A percentile compares a stretch with the other conserved stretches of the same genome.
Evolutionary conservation across 2,113 vertebrate species (phyloP).

Genomic region (Hyaena hyaena): DNA sequence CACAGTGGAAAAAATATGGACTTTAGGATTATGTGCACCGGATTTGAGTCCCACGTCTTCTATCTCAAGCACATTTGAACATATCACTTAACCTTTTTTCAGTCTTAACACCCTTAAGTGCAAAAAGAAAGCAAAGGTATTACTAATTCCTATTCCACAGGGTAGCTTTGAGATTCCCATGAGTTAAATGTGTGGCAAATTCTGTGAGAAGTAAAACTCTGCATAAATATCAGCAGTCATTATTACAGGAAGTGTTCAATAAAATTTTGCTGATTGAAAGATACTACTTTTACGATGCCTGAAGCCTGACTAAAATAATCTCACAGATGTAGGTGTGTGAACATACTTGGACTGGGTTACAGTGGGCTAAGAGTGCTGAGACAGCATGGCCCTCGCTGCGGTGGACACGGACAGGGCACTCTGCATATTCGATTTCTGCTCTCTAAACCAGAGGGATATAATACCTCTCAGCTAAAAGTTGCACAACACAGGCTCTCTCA

Average conservation of each 20-base stretch:
- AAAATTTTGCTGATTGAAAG: background rate
- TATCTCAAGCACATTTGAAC: background rate
- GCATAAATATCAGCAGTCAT: background rate
- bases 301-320: background rate
- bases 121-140: conserved; percentile 8
- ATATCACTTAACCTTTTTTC: background rate
- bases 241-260: background rate
- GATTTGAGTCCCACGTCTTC: background rate
- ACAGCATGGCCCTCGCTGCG: rapidly evolving
- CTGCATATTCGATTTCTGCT: too few relatives aligned
- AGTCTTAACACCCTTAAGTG: background rate
- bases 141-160: background rate
- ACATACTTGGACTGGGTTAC: rapidly evolving
- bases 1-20: background rate
- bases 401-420: rapidly evolving
- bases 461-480: too few relatives aligned
- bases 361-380: background rate
- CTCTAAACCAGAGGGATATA: background rate
- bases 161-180: background rate
- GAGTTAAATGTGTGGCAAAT: background rate
- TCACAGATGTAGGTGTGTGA: background rate
- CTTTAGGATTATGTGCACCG: background rate
- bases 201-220: background rate
- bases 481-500: background rate
- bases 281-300: background rate